Conservation (phyloP, 2,797 vertebrate species). For the Molossus alvarezi region DNA sequence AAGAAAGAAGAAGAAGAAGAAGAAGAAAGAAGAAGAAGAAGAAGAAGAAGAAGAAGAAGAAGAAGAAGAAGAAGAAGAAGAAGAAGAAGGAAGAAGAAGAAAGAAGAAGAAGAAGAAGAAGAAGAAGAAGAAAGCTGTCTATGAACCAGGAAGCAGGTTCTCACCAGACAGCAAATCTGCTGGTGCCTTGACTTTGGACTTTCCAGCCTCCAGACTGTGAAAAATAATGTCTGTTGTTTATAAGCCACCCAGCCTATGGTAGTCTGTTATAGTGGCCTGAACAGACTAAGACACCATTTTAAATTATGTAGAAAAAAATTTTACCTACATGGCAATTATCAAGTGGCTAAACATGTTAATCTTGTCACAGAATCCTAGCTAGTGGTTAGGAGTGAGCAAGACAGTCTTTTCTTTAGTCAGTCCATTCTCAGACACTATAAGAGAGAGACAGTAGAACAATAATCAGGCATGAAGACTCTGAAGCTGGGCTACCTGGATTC, state of each 20-base stretch:
- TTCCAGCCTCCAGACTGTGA: neutral
- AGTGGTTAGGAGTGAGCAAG: neutral
- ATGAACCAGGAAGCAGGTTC: neutral
- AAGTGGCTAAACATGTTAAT: neutral
- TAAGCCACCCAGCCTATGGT: neutral
- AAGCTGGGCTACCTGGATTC: neutral
- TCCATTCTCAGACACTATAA: neutral
- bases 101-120: too few species aligned
- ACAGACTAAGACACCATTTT: neutral
- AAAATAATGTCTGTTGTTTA: conserved; percentile 9
- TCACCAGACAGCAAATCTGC: neutral
- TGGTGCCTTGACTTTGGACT: neutral
- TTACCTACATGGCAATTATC: neutral
- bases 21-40: too few species aligned
- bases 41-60: too few species aligned
- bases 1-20: too few species aligned
- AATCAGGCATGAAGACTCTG: neutral
- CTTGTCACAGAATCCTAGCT: neutral
- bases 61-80: too few species aligned
- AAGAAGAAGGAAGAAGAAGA: too few species aligned
- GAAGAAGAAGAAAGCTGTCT: neutral
- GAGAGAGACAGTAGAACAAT: neutral
- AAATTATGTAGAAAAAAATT: neutral
- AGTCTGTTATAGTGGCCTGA: neutral
- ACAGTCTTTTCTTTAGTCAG: neutral